Percentiles rank a stretch among this genome's conserved stretches.
Evolutionary conservation across 2,888 invertebrate species (phyloP).

Genomic region (Arctia plantaginis): DNA sequence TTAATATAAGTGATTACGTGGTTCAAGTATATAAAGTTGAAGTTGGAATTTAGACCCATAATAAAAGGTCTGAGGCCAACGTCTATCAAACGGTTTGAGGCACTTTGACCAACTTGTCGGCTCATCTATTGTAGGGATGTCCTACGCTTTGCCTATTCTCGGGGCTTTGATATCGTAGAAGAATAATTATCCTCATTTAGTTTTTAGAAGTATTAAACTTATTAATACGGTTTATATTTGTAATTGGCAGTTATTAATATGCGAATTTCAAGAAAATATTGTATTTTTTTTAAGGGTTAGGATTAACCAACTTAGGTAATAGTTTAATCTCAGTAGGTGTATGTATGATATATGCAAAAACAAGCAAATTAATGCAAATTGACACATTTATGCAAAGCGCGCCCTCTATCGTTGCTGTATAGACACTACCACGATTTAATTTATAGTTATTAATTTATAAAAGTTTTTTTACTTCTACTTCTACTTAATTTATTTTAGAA

Average conservation of each 20-base stretch:
- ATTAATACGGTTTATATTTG: too few relatives aligned
- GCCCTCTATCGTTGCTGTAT: neutral
- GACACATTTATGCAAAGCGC: neutral
- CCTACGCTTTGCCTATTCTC: neutral
- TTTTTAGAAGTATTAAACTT: neutral
- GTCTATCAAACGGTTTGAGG: neutral
- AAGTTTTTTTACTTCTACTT: conserved; percentile 20
- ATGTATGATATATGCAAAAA: neutral
- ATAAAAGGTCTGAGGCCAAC: neutral
- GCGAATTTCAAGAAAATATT: too few relatives aligned
- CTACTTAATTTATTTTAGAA: neutral
- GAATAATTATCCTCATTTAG: neutral
- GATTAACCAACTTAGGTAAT: too few relatives aligned
- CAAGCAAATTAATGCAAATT: neutral
- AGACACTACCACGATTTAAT: neutral
- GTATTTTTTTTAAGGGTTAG: too few relatives aligned
- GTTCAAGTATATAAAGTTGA: neutral
- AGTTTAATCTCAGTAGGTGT: neutral
- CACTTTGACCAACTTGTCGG: conserved; percentile 4
- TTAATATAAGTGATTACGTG: neutral
- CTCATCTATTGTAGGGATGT: neutral
- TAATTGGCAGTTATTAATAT: too few relatives aligned
- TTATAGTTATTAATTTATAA: conserved; percentile 1
- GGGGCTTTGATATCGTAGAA: neutral
- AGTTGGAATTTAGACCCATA: neutral